phyloP scores from a whole-genome alignment of 2,797 vertebrate species.

The Dryobates pubescens region DNA sequence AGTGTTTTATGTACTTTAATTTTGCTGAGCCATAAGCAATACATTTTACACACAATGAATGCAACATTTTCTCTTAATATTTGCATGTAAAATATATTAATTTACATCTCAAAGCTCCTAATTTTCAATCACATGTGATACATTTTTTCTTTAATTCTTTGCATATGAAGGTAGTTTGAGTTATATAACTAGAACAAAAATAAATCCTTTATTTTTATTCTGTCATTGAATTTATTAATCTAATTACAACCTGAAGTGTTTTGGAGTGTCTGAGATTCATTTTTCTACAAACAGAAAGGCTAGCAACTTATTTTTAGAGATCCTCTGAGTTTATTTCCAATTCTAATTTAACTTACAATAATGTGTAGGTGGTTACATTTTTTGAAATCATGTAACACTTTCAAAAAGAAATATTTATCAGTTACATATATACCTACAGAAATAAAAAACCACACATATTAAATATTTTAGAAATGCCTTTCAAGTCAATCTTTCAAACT shows the following conservation, averaged over 20 bases:
- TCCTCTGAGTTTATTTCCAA: neutral
- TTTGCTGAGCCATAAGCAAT: neutral
- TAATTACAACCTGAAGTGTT: neutral
- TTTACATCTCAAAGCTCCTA: neutral
- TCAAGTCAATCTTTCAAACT: neutral
- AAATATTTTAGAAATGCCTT: neutral
- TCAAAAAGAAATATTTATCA: neutral
- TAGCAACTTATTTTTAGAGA: neutral
- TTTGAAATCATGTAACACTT: neutral
- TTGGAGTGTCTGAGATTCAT: neutral
- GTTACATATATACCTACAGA: neutral
- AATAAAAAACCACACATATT: neutral
- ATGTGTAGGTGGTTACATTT: neutral
- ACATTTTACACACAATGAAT: neutral
- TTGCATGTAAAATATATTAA: neutral
- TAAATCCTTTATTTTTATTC: neutral
- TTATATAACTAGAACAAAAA: neutral
- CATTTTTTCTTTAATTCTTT: neutral
- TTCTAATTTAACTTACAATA: neutral
- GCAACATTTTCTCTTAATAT: neutral
- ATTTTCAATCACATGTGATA: neutral
- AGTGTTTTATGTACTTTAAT: neutral
- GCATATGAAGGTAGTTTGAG: neutral
- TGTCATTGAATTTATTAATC: neutral
- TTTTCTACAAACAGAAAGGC: neutral